phyloP scores from a whole-genome alignment of 2,113 vertebrate genomes.

The Myrmophylax atrothorax region DNA sequence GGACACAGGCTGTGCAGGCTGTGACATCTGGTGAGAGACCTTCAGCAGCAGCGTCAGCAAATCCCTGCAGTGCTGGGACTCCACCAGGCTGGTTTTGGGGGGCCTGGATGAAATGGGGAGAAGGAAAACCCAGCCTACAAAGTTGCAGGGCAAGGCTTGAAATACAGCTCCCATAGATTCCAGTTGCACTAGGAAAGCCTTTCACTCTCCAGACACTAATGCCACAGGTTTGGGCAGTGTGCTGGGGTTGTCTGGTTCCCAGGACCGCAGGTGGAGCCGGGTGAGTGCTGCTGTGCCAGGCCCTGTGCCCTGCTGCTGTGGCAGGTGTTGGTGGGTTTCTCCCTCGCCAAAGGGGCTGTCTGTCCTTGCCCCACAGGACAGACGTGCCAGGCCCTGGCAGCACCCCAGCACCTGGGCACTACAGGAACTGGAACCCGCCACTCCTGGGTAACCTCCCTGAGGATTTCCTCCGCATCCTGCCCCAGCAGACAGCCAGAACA shows the following conservation, averaged over 20 bases:
- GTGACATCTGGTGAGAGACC: not conserved
- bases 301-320: rapidly evolving
- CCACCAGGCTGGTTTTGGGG: rapidly evolving
- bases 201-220: rapidly evolving
- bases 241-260: not conserved
- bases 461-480: slow-evolving; percentile 93
- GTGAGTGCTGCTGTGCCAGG: not conserved
- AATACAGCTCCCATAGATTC: not conserved
- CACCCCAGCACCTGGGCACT: slow-evolving; percentile 72
- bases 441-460: slow-evolving; percentile 93
- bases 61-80: not conserved
- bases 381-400: slow-evolving; percentile 73
- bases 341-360: not conserved
- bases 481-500: slow-evolving; percentile 83
- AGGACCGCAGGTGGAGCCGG: rapidly evolving
- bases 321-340: not conserved
- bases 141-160: not conserved
- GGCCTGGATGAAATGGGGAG: not conserved
- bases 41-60: rapidly evolving
- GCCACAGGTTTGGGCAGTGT: rapidly evolving
- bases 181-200: not conserved
- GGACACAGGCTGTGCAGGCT: not conserved
- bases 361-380: slow-evolving; percentile 68
- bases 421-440: slow-evolving; percentile 94
- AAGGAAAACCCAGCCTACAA: not conserved